Percentiles rank a stretch among this genome's conserved stretches.
Evolutionary conservation across 37 sponge, comb jelly and placozoan genomes (phyloP).

Genomic region (Spongilla lacustris): DNA sequence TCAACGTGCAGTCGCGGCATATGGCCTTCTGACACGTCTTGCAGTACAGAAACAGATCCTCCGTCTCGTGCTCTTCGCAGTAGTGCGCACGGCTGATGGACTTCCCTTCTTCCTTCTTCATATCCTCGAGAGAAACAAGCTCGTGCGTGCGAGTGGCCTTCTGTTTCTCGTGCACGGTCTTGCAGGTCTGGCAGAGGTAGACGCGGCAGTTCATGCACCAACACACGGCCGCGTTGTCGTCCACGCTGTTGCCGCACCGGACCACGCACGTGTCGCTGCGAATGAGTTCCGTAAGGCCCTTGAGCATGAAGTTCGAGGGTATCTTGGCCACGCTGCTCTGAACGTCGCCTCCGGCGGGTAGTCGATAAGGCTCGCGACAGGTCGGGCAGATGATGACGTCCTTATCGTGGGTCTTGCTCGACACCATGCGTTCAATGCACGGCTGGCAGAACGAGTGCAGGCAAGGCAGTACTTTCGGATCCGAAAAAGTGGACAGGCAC

Average conservation of each 20-base stretch:
- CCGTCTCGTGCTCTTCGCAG: conserved; percentile 16
- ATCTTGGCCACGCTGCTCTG: neutral
- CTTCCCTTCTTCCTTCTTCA: conserved; percentile 9
- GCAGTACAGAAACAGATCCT: conserved; percentile 13
- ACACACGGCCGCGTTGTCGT: conserved; percentile 6
- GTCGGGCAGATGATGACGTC: neutral
- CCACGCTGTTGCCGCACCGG: conserved; percentile 6
- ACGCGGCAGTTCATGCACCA: conserved; percentile 4
- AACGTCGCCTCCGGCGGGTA: neutral
- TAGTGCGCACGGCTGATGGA: neutral
- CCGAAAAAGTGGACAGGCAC: neutral
- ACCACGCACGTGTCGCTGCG: neutral
- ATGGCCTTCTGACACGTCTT: conserved; percentile 16
- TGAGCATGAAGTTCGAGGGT: neutral
- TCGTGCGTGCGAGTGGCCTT: conserved; percentile 9
- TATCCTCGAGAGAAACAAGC: neutral
- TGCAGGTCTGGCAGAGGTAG: conserved; percentile 7
- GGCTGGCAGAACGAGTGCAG: conserved; percentile 16
- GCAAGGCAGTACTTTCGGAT: conserved; percentile 12
- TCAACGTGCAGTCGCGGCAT: conserved; percentile 19
- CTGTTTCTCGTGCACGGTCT: neutral
- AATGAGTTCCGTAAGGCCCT: neutral
- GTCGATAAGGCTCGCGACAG: neutral
- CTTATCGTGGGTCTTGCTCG: neutral
- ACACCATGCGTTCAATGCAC: neutral